Evolutionary conservation across 2,888 invertebrate genomes (phyloP), one percentile per base, ranked within the genome.

Genomic region (Stenchaetothrips biformis): DNA sequence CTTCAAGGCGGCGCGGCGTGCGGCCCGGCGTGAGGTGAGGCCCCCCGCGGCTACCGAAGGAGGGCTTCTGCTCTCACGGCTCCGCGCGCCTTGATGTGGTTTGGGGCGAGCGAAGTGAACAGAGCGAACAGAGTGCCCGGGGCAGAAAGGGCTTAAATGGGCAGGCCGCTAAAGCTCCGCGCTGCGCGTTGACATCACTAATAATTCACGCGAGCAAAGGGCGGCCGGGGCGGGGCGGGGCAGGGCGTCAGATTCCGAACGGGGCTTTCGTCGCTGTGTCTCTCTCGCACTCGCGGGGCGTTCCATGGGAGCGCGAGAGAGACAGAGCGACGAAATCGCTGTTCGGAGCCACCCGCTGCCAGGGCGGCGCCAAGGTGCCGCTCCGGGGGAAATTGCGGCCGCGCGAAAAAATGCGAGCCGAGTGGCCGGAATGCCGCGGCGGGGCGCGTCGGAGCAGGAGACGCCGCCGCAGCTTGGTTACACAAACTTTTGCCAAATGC

Each of bases 401-500:
- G 37, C 37, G 37, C 37, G 37, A 37, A 37, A 37, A 37, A 37
- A 37, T 37, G 37, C 37, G 37, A 37, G 37, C 37, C 37, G 37
- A 37, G 37, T 37, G 37, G 37, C 37, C 4, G 37, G 37, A 4
- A 37, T 37, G 37, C 37, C 37, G 37, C 37, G 37, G 37, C 2
- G 37, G 37, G 37, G 37, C 2, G 37, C 53, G 53, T 16, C 53
- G 16, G 16, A 2, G 53, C 53, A 13, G 53, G 13, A 9, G 53
- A 9, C 53, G 53, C 53, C 16, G 53, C 53, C 53, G 53, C 53
- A 2, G 53, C 53, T 53, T 37, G 37, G 37, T 37, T 37, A 37
- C 37, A 37, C 53, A 21, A 74, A 74, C 67, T 74, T 74, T 74
- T 21, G 13, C 53, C 53, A 74, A 74, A 74, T 74, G 67, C 67